Evolutionary conservation across 2,113 vertebrate species (phyloP), one percentile per base, ranked within the genome.

Genomic region (Triplophysa rosa): DNA sequence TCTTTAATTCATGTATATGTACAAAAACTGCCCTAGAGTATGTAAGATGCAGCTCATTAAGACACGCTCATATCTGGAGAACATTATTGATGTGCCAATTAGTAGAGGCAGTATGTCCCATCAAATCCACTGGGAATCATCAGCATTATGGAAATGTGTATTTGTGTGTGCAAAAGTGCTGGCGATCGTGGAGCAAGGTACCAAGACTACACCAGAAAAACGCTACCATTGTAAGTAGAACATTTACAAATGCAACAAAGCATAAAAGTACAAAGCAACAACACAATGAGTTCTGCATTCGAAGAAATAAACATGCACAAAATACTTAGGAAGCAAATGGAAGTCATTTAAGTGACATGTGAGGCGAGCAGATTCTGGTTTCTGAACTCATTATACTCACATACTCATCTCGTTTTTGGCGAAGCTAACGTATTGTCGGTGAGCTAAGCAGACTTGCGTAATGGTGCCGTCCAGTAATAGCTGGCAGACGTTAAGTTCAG

Each of bases 401-500:
- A 89, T 87, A 90, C 89, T 40, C 33, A 67, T 21, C 16, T 92
- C 91, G 89, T 89, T 86, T 93, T 91, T 92, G 91, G 86, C 86
- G 88, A 90, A 90, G 91, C 90, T 91, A 89, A 93, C 92, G 93
- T 94, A 94, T 92, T 93, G 92, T 94, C 92, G 92, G 92, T 8
- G 40, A 3, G 11, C 16, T 90, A 90, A 91, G 92, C 90, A 92
- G 71, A 91, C 88, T 91, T 93, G 91, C 91, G 92, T 93, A 92
- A 91, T 87, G 89, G 91, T 90, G 86, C 87, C 89, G 92, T 93
- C 92, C 90, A 91, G 87, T 89, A 93, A 94, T 93, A 93, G 91
- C 90, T 93, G 91, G 92, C 93, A 94, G 92, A 93, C 93, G 95
- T 94, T 94, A 93, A 91, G 88, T 91, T 86, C 87, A 81, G 88